Evolutionary conservation across 2,888 invertebrate species (phyloP).

Genomic region (Hyles lineata): DNA sequence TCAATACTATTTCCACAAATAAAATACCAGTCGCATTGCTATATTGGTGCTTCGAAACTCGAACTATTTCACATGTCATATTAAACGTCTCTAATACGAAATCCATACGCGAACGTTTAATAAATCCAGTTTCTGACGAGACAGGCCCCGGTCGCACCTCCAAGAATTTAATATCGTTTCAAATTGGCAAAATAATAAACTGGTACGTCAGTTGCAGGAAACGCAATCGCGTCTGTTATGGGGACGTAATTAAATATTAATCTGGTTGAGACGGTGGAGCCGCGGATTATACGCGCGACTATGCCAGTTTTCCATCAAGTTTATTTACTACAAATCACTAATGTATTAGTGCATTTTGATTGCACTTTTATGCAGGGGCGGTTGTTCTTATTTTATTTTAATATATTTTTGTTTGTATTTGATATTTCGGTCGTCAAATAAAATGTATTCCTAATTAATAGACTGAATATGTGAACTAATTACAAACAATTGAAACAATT

Average conservation of each 20-base stretch:
- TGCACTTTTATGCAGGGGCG: not conserved
- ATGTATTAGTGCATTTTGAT: not conserved
- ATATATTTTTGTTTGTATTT: no score
- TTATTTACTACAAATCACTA: not conserved
- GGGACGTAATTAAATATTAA: constrained; percentile 77
- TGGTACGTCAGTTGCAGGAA: constrained; percentile 76
- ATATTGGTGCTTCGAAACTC: not conserved
- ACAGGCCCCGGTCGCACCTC: constrained; percentile 59
- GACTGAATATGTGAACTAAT: no score
- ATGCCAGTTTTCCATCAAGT: constrained; percentile 48
- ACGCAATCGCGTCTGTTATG: constrained; percentile 79
- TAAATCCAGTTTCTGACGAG: constrained; percentile 42
- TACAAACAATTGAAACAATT: no score
- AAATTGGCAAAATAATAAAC: constrained; percentile 82
- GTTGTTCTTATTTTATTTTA: not conserved
- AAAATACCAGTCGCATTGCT: not conserved
- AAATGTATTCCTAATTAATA: no score
- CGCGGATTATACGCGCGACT: constrained; percentile 40
- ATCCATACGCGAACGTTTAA: constrained; percentile 37
- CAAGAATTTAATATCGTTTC: constrained; percentile 77
- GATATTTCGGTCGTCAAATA: no score
- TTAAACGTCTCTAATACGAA: constrained; percentile 12
- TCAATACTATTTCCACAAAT: not conserved
- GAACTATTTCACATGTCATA: constrained; percentile 8
- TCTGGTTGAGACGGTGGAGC: constrained; percentile 57